Base-by-base conservation (phyloP, 2,888 invertebrate genomes). In the Drosophila fulvimacula region DNA sequence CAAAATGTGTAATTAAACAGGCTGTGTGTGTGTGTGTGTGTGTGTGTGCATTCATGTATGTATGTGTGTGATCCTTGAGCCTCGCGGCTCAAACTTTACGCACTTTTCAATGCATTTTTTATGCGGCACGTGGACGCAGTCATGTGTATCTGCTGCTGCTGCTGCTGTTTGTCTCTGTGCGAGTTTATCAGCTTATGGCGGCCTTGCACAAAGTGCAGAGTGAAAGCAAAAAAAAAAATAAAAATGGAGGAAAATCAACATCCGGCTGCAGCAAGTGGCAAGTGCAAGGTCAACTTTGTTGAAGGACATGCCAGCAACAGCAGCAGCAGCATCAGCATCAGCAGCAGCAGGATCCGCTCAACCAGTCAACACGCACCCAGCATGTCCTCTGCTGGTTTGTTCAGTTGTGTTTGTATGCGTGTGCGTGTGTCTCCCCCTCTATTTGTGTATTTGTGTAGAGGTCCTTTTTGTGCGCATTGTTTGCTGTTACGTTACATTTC, bases 201-300 rank as follows among this genome's bases (percentile, higher is more conserved):
- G 86, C 83, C 83, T 82, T 70, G 73, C 73, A 59, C 62, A 56
- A 61, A 53, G 36, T 41, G 62, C 65, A 62, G 66, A 17, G 7
- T 27, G 36, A 5, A 17, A n/a, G 15, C 2, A 5, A 9, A 11
- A n/a, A 24, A 52, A 38, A 52, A 17, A 1, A 32, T 41, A 67
- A 67, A 58, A 72, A 77, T 17, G 73, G 76, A 62, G 73, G 71
- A 70, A 81, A 76, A 83, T 76, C 87, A 87, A 84, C 84, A 84
- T 87, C 84, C 84, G 82, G 87, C 84, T 67, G 53, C 77, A 80
- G 85, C 83, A 86, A 84, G 87, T 84, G 87, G 87, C 87, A 84
- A 84, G 84, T 82, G 87, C 87, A 86, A 84, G 84, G 84, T 84
- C 82, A 87, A 84, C 87, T 73, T 70, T 86, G 83, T 83, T 79